Base-by-base conservation (phyloP, 2,113 vertebrate species). In the Tamias sibiricus region DNA sequence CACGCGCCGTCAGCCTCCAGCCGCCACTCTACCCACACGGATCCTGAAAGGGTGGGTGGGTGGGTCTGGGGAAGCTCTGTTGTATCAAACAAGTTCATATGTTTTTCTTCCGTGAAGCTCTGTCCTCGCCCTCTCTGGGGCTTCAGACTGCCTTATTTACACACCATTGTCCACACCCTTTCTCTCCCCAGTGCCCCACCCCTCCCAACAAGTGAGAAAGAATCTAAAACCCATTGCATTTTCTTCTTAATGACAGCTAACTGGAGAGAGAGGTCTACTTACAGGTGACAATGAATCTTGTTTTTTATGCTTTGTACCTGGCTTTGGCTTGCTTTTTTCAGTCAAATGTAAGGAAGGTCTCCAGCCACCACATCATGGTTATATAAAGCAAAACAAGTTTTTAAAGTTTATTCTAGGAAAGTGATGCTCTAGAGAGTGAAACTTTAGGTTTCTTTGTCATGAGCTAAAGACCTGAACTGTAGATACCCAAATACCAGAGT, bases 321-420 rank as follows among this genome's bases (percentile, higher is more conserved):
- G 24, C 83, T 91, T 24, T 28, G 57, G 57, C 69, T 89, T 93
- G 92, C 79, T 96, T 86, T 91, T 95, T 87, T 75, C 83, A 89
- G n/a, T 84, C 71, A 89, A 96, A 96, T 96, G 86, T 92, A 87
- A 62, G 8, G 9, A 28, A 62, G 84, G 94, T 97, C 94, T 91
- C 86, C 82, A 94, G 91, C n/a, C 49, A 90, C 79, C 54, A 85
- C 89, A 93, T 92, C 76, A 85, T 69, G 16, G 62, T 97, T 97
- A 97, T 26, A 76, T 97, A 97, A 98, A 96, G 64, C 47, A 69
- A 95, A 97, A 84, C 42, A 85, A 94, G 79, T 98, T 98, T 98
- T 59, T 79, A 98, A 98, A 97, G 97, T 98, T 97, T 97, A 96
- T 95, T 96, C 94, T 90, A 89, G 97, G 94, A 97, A 89, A 47